Evolutionary conservation across 2,888 invertebrate genomes (phyloP).

Genomic region (Apodemia zela): DNA sequence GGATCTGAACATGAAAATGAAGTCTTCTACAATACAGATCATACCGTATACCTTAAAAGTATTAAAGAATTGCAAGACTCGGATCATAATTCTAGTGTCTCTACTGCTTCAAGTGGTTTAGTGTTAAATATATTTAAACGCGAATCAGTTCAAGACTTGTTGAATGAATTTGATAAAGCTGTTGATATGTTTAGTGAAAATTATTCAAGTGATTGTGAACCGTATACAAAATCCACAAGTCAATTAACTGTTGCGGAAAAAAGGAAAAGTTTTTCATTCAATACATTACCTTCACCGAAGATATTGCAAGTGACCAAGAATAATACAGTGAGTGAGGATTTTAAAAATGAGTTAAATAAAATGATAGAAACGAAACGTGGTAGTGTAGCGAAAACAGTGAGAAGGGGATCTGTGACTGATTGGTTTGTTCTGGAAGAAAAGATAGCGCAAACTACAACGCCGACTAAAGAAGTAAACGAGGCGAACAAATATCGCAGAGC

Average conservation of each 20-base stretch:
- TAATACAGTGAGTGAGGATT: conserved; percentile 59
- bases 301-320: conserved; percentile 61
- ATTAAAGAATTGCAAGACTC: conserved; percentile 59
- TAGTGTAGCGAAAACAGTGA: conserved; percentile 38
- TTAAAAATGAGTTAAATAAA: conserved; percentile 56
- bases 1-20: conserved; percentile 62
- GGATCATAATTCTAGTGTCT: conserved; percentile 51
- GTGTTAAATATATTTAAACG: conserved; percentile 55
- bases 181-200: conserved; percentile 70
- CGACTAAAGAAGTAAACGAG: conserved; percentile 33
- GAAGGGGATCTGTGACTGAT: conserved; percentile 70
- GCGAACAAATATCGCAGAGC: conserved; percentile 59
- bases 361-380: conserved; percentile 48
- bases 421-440: conserved; percentile 70
- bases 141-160: conserved; percentile 59
- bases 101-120: conserved; percentile 57
- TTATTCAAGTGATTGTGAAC: conserved; percentile 68
- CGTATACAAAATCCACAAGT: conserved; percentile 54
- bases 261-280: conserved; percentile 62
- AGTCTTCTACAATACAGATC: conserved; percentile 59
- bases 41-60: conserved; percentile 59
- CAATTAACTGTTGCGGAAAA: conserved; percentile 46
- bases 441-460: conserved; percentile 27
- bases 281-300: conserved; percentile 60
- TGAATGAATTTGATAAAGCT: conserved; percentile 64